These are phyloP conservation scores for Phyllostomus hastatus DNA, from an alignment of 2,113 vertebrate species.

Conservation along the genomic window DNA sequence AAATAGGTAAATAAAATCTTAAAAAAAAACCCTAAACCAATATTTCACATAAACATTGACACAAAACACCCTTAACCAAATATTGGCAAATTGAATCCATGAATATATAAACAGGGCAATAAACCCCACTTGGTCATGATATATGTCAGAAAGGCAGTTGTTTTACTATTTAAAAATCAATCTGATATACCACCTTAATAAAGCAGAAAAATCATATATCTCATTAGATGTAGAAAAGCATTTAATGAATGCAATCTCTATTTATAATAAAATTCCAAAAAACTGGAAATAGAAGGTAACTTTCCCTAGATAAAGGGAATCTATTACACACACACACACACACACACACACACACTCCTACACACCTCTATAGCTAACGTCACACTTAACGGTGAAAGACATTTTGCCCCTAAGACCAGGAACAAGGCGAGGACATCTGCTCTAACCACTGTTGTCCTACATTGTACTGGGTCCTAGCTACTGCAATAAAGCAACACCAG, in stretches of 20 bases:
- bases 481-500: background rate
- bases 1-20: too few relatives aligned
- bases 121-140: too few relatives aligned
- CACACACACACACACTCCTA: background rate
- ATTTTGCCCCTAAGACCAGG: background rate
- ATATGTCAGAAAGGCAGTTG: too few relatives aligned
- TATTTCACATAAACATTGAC: too few relatives aligned
- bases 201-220: background rate
- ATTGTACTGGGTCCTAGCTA: background rate
- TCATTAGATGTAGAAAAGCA: too few relatives aligned
- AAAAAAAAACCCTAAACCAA: too few relatives aligned
- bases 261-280: background rate
- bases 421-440: fast-evolving
- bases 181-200: background rate
- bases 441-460: background rate
- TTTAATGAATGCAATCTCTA: too few relatives aligned
- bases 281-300: background rate
- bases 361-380: background rate
- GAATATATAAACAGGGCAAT: too few relatives aligned
- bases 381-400: background rate
- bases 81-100: too few relatives aligned
- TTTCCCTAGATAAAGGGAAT: background rate
- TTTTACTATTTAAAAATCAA: background rate
- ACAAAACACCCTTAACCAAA: too few relatives aligned
- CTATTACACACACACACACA: background rate